These are phyloP conservation scores for Artibeus lituratus DNA, from an alignment of 2,797 vertebrate genomes.

Conservation along the genomic window DNA sequence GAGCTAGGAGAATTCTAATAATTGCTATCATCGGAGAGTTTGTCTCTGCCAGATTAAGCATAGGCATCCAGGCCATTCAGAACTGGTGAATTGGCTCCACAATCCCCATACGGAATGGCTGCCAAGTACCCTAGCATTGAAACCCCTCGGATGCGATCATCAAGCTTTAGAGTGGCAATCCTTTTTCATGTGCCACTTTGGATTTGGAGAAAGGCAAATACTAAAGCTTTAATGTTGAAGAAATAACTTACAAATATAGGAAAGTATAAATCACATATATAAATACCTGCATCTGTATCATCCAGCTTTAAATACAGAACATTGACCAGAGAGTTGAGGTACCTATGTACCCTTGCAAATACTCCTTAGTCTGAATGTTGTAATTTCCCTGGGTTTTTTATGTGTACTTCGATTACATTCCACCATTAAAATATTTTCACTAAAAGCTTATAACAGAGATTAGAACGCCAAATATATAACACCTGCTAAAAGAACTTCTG, in stretches of 20 bases:
- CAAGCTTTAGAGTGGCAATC: background rate
- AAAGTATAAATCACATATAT: background rate
- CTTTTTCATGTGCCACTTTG: background rate
- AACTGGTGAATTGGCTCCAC: background rate
- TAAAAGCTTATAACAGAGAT: background rate
- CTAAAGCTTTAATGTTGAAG: background rate
- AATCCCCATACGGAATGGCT: background rate
- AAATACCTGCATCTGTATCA: background rate
- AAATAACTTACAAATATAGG: background rate
- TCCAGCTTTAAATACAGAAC: background rate
- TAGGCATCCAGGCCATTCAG: background rate
- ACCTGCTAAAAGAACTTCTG: background rate
- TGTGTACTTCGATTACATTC: background rate
- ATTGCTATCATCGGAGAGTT: background rate
- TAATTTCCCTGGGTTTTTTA: background rate
- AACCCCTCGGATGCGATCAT: slow-evolving; percentile 7
- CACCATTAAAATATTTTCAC: background rate
- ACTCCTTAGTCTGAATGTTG: background rate
- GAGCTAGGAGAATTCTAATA: background rate
- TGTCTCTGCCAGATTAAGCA: background rate
- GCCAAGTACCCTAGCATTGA: background rate
- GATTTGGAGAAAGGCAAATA: slow-evolving; percentile 5
- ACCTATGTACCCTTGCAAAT: fast-evolving
- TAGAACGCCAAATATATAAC: background rate
- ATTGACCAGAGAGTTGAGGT: background rate